Evolutionary conservation across 2,888 invertebrate genomes (phyloP).

Genomic region (Bellardia bayeri): DNA sequence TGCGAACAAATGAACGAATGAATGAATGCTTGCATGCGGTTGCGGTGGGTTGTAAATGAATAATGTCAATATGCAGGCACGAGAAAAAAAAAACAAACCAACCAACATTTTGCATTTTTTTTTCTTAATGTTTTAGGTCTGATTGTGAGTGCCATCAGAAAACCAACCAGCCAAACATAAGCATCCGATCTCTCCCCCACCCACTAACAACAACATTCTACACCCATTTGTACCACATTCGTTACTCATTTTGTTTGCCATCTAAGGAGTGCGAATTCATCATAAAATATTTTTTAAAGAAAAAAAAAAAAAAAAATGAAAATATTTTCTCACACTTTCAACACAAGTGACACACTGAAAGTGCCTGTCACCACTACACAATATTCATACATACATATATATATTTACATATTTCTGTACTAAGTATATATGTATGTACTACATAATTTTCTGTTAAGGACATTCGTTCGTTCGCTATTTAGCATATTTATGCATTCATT

Average conservation of each 20-base stretch:
- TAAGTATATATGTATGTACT: background rate
- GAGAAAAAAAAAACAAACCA: background rate
- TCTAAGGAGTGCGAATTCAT: conserved; percentile 41
- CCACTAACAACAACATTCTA: background rate
- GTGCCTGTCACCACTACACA: conserved; percentile 3
- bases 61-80: conserved; percentile 5
- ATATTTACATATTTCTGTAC: background rate
- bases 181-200: background rate
- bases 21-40: conserved; percentile 21
- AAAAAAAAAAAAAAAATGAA: background rate
- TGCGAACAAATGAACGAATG: conserved; percentile 19
- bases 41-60: conserved; percentile 12
- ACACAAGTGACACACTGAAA: conserved; percentile 28
- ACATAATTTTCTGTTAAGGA: conserved; percentile 6
- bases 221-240: background rate
- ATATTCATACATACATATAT: background rate
- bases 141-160: background rate
- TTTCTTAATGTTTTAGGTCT: background rate
- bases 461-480: conserved; percentile 28
- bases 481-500: conserved; percentile 25
- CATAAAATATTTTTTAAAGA: conserved; percentile 34
- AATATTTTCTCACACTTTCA: conserved; percentile 28
- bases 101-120: background rate
- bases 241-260: background rate
- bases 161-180: background rate